Evolutionary conservation across 2,113 vertebrate genomes (phyloP).

Genomic region (Tenebrosternarchus preto): DNA sequence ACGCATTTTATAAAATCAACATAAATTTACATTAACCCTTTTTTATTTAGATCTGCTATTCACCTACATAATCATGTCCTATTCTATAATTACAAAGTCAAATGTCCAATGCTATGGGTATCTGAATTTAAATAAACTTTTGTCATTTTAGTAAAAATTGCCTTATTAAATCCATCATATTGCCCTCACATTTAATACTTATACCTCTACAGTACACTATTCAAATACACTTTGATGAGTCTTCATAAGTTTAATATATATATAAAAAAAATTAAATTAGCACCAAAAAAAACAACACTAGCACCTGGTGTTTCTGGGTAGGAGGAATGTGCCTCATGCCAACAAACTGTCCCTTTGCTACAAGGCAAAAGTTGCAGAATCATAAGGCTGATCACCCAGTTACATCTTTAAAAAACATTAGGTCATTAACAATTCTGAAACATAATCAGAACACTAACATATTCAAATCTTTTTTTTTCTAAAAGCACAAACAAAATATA

Average conservation of each 20-base stretch:
- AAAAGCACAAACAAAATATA: neutral
- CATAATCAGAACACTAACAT: neutral
- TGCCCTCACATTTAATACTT: constrained; percentile 67
- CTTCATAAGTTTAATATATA: constrained; percentile 57
- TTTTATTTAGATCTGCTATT: constrained; percentile 41
- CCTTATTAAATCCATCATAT: constrained; percentile 50
- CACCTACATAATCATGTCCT: neutral
- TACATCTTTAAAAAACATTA: constrained; percentile 12
- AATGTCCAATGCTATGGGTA: constrained; percentile 34
- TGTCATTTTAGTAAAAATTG: constrained; percentile 46
- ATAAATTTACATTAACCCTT: constrained; percentile 51
- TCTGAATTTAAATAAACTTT: constrained; percentile 61
- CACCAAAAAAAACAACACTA: constrained; percentile 69
- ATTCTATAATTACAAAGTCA: constrained; percentile 48
- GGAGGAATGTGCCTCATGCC: constrained; percentile 39
- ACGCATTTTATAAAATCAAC: constrained; percentile 39
- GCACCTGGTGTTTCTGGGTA: constrained; percentile 65
- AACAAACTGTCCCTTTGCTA: constrained; percentile 58
- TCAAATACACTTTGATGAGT: constrained; percentile 63
- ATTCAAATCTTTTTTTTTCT: neutral
- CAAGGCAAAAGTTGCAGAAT: constrained; percentile 47
- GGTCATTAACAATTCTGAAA: constrained; percentile 19
- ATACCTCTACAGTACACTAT: constrained; percentile 66
- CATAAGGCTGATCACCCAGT: neutral
- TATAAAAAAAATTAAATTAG: constrained; percentile 73